Base-by-base conservation (phyloP, 1,140 invertebrate species). In the Acarapis woodi region DNA sequence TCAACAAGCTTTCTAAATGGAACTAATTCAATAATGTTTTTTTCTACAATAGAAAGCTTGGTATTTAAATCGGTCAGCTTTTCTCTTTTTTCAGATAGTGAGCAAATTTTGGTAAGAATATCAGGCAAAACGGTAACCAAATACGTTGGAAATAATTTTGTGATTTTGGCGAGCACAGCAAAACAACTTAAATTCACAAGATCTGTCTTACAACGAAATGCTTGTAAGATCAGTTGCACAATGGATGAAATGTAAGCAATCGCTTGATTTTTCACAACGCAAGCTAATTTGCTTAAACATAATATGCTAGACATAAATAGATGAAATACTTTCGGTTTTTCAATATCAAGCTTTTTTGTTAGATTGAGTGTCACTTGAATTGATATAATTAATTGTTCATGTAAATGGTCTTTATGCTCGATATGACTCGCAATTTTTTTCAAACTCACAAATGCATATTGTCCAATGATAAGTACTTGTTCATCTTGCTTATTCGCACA, bases 81-180 rank as follows among this genome's bases (percentile, higher is more conserved):
- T 10, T 16, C 10, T n/a, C n/a, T n/a, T n/a, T n/a, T n/a, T n/a
- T n/a, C n/a, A n/a, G n/a, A n/a, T n/a, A n/a, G 15, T 32, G 15
- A 19, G 16, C 10, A 4, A 5, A 3, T 32, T 32, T 32, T 4
- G 4, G 3, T 32, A 4, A 18, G 20, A 10, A 4, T 8, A 8
- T 18, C 32, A 19, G 20, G 12, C 10, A 9, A 14, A n/a, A n/a
- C n/a, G n/a, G n/a, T n/a, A n/a, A n/a, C 33, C 9, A 42, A 30
- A 38, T 32, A 42, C 15, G 19, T 14, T 4, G 15, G 26, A 37
- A 42, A 42, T 9, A 28, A 19, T 18, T 4, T 4, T 10, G 23
- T 32, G 19, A 42, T 18, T 23, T 42, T 42, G 10, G n/a, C n/a
- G n/a, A 42, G 12, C 9, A 29, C 22, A 10, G 35, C 31, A n/a